Evolutionary conservation across 2,888 invertebrate species (phyloP), one percentile per base, ranked within the genome.

Genomic region (Noctuana brunneofusca): DNA sequence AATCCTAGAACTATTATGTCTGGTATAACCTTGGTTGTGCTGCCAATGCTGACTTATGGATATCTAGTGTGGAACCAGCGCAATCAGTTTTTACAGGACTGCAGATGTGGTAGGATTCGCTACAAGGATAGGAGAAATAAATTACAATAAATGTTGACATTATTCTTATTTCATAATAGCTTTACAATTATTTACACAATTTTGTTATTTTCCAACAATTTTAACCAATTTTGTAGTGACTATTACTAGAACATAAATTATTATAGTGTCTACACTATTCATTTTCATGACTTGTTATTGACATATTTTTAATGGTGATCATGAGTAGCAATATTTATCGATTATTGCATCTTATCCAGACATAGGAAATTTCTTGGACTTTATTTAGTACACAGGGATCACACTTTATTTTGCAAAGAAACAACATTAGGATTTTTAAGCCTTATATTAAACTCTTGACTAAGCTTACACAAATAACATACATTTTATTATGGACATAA

Each of bases 71-170:
- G 93, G 72, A 71, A 65, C 0, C 76, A 86, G 0, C 92, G 95
- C 71, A 86, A 85, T 6, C 65, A 75, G 0, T 77, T 85, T 27
- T 95, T 96, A 69, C 63, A 83, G 0, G 74, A 84, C 32, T 93
- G 91, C 65, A 92, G 96, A 49, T 93, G 93, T 64, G 97, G 97
- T 0, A 91, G 93, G 79, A 87, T 96, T 0, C 92, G 93, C 57
- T 96, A 96, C 83, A 93, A 92, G 66, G 96, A 96, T 75, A 93
- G 96, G 71, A 65, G 76, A 11, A 94, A 93, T 75, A 96, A 96
- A 87, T 73, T 86, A 14, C 66, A 66, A 57, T 66, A 65, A 65
- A 46, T 24, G 6, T 22, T 24, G n/a, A n/a, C n/a, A n/a, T n/a
- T n/a, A n/a, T n/a, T n/a, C n/a, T n/a, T n/a, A n/a, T n/a, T n/a